phyloP scores from a whole-genome alignment of 1,140 invertebrate genomes.

The Elysia chlorotica region DNA sequence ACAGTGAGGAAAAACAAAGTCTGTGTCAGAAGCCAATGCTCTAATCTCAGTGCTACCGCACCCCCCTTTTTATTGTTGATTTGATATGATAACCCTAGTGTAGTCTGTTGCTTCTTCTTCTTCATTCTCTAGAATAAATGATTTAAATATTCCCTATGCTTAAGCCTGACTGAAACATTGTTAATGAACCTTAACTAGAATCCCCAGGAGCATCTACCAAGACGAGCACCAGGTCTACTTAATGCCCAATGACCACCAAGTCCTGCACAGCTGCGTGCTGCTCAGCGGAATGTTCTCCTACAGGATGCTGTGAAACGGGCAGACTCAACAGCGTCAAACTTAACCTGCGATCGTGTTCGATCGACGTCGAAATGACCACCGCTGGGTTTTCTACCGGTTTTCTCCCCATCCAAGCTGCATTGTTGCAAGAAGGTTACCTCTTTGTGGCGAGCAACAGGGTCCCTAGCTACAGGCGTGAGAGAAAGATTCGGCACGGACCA shows the following conservation, averaged over 20 bases:
- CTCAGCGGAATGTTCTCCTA: constrained; percentile 71
- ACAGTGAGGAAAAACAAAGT: no score
- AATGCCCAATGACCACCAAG: constrained; percentile 69
- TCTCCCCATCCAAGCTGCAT: no score
- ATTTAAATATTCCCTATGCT: not conserved
- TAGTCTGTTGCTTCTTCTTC: not conserved
- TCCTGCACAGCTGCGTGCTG: constrained; percentile 68
- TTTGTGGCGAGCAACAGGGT: no score
- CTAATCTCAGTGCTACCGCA: no score
- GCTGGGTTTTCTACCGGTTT: no score
- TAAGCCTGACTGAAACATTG: not conserved
- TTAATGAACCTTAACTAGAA: constrained; percentile 56
- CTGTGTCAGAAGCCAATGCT: no score
- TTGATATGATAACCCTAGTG: not conserved
- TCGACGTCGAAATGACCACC: no score
- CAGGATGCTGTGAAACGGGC: constrained; percentile 30
- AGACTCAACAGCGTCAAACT: no score
- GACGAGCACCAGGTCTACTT: constrained; percentile 76
- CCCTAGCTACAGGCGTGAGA: no score
- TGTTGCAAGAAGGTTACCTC: no score
- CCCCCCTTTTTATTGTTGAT: not conserved
- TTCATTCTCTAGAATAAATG: not conserved
- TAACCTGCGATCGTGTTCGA: no score
- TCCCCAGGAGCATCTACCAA: constrained; percentile 75
- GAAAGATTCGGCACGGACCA: no score